Conservation (phyloP, 2,797 vertebrate genomes). For the Enteromius treurensis region DNA sequence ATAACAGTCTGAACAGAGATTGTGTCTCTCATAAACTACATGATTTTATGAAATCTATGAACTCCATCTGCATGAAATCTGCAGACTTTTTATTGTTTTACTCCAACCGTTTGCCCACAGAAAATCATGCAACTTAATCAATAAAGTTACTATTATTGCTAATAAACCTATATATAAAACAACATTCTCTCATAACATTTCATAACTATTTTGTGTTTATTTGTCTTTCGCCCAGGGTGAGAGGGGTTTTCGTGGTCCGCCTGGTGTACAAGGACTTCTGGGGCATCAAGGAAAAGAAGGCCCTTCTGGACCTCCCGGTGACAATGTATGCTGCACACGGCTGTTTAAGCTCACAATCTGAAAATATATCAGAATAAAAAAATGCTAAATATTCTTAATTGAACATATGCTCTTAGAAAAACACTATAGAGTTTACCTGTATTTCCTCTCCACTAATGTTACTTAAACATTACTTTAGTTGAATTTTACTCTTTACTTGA, state of each 20-base stretch:
- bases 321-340: background rate
- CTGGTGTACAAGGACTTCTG: constrained; percentile 43
- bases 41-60: background rate
- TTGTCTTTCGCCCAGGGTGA: constrained; percentile 63
- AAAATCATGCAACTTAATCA: background rate
- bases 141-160: background rate
- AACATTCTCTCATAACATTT: background rate
- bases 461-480: background rate
- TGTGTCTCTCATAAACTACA: background rate
- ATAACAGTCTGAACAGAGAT: background rate
- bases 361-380: background rate
- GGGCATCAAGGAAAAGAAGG: constrained; percentile 43
- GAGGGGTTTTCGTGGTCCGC: constrained; percentile 62
- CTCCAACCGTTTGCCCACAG: background rate
- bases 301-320: background rate
- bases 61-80: background rate
- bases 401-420: background rate
- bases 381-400: background rate
- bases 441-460: background rate
- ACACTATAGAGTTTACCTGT: background rate
- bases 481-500: background rate
- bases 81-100: background rate
- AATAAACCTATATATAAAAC: background rate
- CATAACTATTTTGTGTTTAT: background rate
- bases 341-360: background rate